Evolutionary conservation across 2,113 vertebrate species (phyloP), one percentile per base, ranked within the genome.

Genomic region (Megaptera novaeangliae): DNA sequence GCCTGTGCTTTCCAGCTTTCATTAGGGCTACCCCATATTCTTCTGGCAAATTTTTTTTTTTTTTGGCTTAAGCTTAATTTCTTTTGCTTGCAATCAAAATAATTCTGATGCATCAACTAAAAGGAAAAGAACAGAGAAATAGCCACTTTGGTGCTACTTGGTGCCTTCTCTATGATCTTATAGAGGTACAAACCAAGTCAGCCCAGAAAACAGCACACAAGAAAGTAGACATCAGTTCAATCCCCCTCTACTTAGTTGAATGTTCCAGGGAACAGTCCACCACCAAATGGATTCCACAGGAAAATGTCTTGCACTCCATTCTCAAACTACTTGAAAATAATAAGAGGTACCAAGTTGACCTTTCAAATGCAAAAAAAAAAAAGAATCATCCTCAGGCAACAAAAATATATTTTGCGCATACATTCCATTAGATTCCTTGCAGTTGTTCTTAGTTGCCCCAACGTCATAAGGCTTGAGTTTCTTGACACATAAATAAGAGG

Each of bases 51-150:
- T 39, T 68, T 31, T 69, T 84, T 68, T 31, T 69, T 84, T 36
- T 34, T 15, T n/a, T 31, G 20, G 11, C 27, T 72, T 72, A 83
- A 68, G 17, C 92, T 95, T 93, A 57, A 7, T 74, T 89, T 96
- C n/a, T 96, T 39, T 95, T 88, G 57, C n/a, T 96, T 74, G n/a
- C 14, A 44, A 84, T 89, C 63, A 68, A 80, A 95, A 83, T 59
- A 74, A 59, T 71, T 39, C 63, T 49, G 55, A 83, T 52, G 44
- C 27, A 77, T 34, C 44, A 89, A 13, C 80, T 94, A 78, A 93
- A 77, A 71, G 29, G 5, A 89, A 86, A 96, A 57, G 10, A 85
- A 59, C 12, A 71, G 71, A 72, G 18, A 59, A 36, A 78, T 0
- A 23, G 36, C 8, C 27, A 27, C 7, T 86, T 12, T 18, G 63